Percentiles rank a stretch among this genome's conserved stretches.
phyloP scores from a whole-genome alignment of 2,797 vertebrate genomes.

The Falco naumanni region DNA sequence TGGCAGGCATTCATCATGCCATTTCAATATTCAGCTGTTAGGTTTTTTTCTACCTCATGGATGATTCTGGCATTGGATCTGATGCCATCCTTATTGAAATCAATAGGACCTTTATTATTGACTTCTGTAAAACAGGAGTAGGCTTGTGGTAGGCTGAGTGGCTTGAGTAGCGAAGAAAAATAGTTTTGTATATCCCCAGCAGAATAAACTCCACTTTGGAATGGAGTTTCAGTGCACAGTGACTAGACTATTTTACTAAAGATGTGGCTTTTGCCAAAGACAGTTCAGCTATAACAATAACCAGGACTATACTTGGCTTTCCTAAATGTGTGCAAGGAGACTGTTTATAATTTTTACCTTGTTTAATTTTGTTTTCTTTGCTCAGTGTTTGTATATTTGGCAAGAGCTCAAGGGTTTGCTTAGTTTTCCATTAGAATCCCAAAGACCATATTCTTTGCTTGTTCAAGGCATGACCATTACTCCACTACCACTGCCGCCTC shows the following conservation, averaged over 20 bases:
- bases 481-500: neutral
- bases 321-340: neutral
- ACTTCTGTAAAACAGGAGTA: neutral
- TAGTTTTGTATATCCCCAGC: neutral
- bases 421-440: neutral
- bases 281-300: neutral
- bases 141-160: neutral
- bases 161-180: slow-evolving; percentile 1
- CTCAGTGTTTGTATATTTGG: neutral
- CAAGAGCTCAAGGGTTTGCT: neutral
- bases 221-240: neutral
- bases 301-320: neutral
- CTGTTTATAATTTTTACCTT: neutral
- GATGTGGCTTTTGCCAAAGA: neutral
- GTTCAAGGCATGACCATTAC: neutral
- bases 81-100: slow-evolving; percentile 15
- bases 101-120: slow-evolving; percentile 4
- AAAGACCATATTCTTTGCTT: neutral
- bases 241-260: neutral
- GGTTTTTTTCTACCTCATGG: neutral
- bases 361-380: neutral
- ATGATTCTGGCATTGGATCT: neutral
- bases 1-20: neutral
- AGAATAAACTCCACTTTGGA: neutral
- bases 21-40: neutral